Percentiles rank a stretch among this genome's conserved stretches.
These are phyloP conservation scores for Sinopyrophorus schimmeli DNA, from an alignment of 2,888 invertebrate genomes.

Conservation along the genomic window DNA sequence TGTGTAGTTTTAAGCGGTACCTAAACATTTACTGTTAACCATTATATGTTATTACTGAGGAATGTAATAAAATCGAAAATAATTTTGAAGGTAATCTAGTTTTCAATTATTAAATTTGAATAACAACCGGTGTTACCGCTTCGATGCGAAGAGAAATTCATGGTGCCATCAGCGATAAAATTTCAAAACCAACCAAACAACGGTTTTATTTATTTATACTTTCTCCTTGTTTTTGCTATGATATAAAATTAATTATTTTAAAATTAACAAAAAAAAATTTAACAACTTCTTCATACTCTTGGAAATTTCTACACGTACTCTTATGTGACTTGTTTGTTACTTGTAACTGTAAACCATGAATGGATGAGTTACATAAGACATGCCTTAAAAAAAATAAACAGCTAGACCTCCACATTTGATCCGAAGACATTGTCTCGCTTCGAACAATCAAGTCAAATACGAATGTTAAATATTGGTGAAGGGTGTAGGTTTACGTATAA, in stretches of 20 bases:
- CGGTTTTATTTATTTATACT: constrained; percentile 6
- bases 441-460: constrained; percentile 7
- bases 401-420: too few relatives aligned
- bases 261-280: too few relatives aligned
- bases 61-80: constrained; percentile 12
- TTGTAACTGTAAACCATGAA: too few relatives aligned
- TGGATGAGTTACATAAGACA: too few relatives aligned
- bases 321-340: too few relatives aligned
- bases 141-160: constrained; percentile 19
- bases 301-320: too few relatives aligned
- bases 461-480: constrained; percentile 25
- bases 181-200: constrained; percentile 2
- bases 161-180: constrained; percentile 8
- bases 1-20: neutral
- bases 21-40: neutral
- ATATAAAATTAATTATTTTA: too few relatives aligned
- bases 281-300: too few relatives aligned
- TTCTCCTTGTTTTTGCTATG: constrained; percentile 17
- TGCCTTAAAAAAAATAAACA: too few relatives aligned
- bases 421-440: too few relatives aligned
- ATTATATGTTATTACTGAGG: neutral
- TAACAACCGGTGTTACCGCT: constrained; percentile 16
- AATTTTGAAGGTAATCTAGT: constrained; percentile 22
- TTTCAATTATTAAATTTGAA: constrained; percentile 10
- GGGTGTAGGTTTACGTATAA: constrained; percentile 16